These are phyloP conservation scores for Halcyon smyrnensis DNA, from an alignment of 2,797 vertebrate species.

Conservation along the genomic window DNA sequence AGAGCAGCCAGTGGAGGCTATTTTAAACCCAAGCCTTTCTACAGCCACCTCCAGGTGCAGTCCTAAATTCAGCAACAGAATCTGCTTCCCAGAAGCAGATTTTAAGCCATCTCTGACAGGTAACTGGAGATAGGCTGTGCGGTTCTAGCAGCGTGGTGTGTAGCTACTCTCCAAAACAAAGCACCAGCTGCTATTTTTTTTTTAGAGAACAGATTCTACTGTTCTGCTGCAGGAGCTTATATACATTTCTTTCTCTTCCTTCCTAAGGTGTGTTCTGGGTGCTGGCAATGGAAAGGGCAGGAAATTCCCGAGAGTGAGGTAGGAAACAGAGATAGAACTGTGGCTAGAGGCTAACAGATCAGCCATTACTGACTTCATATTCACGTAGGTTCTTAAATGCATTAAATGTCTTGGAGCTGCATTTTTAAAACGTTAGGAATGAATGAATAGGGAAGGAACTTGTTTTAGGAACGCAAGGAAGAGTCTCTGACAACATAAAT, in stretches of 20 bases:
- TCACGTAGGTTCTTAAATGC: background rate
- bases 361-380: background rate
- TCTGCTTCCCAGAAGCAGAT: constrained; percentile 24
- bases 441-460: background rate
- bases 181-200: background rate
- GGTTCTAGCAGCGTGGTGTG: background rate
- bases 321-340: background rate
- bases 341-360: background rate
- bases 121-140: background rate
- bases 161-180: background rate
- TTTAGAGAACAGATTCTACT: background rate
- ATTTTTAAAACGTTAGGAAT: background rate
- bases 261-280: background rate
- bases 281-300: background rate
- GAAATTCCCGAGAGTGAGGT: background rate
- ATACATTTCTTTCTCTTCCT: background rate
- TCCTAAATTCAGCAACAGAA: constrained; percentile 26
- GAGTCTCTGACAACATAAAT: background rate
- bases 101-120: background rate
- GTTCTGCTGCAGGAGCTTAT: background rate
- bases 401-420: background rate
- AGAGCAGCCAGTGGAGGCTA: background rate
- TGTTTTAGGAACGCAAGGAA: background rate
- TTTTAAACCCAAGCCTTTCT: constrained; percentile 5
- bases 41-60: constrained; percentile 22